Percentiles rank a stretch among this genome's conserved stretches.
Evolutionary conservation across 2,888 invertebrate species (phyloP).

Genomic region (Aspidiotus destructor): DNA sequence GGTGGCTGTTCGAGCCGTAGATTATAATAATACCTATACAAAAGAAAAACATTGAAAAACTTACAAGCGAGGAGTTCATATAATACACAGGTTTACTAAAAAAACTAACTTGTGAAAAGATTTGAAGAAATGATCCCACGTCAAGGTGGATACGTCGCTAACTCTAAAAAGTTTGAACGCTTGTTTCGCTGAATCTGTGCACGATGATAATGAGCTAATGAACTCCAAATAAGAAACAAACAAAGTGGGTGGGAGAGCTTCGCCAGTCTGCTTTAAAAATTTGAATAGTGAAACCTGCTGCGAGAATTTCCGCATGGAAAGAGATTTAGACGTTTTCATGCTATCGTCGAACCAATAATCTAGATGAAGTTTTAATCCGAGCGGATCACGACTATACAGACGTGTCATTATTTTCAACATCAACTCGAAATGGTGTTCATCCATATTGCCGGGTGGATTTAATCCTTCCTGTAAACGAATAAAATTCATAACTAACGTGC

Average conservation of each 20-base stretch:
- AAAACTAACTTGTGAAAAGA: constrained; percentile 50
- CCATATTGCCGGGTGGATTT: constrained; percentile 49
- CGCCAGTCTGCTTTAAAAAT: constrained; percentile 80
- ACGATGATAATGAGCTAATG: constrained; percentile 69
- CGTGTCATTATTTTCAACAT: constrained; percentile 67
- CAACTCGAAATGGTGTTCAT: constrained; percentile 67
- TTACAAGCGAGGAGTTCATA: background rate
- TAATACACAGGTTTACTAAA: background rate
- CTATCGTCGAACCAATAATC: constrained; percentile 64
- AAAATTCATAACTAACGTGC: background rate
- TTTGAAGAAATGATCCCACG: constrained; percentile 77
- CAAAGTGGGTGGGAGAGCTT: constrained; percentile 69
- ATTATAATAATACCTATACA: constrained; percentile 44
- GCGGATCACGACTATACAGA: constrained; percentile 66
- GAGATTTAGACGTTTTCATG: constrained; percentile 34
- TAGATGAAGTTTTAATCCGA: constrained; percentile 56
- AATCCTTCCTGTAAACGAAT: constrained; percentile 38
- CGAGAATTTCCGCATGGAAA: constrained; percentile 32
- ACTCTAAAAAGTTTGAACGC: constrained; percentile 68
- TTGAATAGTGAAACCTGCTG: constrained; percentile 65
- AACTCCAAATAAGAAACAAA: constrained; percentile 81
- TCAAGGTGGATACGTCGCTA: constrained; percentile 51
- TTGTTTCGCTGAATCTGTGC: constrained; percentile 63
- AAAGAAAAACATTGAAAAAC: constrained; percentile 23
- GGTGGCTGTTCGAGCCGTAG: constrained; percentile 48